Percentiles rank a stretch among this genome's conserved stretches.
Conservation (phyloP, 2,888 invertebrate species). For the Epirrhoe alternata region DNA sequence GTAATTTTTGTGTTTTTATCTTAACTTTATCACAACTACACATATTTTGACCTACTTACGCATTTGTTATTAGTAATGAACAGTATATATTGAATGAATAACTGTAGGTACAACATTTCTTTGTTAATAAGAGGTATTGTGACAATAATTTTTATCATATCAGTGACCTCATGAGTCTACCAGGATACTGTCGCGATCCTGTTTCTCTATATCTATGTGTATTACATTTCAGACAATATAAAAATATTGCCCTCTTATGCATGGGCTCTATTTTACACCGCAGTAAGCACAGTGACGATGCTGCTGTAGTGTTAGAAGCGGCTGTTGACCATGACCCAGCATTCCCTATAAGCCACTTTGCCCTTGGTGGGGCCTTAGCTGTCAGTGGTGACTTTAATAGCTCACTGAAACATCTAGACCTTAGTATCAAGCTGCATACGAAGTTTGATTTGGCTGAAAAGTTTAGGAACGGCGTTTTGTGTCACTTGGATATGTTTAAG, state of each 20-base stretch:
- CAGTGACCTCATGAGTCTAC: too few species aligned
- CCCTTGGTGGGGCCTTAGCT: constrained; percentile 90
- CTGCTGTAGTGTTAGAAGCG: constrained; percentile 88
- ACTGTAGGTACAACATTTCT: too few species aligned
- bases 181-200: too few species aligned
- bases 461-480: constrained; percentile 87
- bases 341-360: constrained; percentile 86
- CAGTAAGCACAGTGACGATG: constrained; percentile 88
- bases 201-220: not conserved
- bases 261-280: constrained; percentile 90
- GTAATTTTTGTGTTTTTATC: too few species aligned
- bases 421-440: constrained; percentile 87
- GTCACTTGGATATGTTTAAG: constrained; percentile 87
- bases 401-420: constrained; percentile 86
- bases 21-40: too few species aligned
- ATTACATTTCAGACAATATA: constrained; percentile 84
- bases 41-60: too few species aligned
- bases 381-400: constrained; percentile 89
- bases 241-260: constrained; percentile 90
- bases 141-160: too few species aligned
- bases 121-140: too few species aligned
- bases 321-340: constrained; percentile 89
- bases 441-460: constrained; percentile 86
- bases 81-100: too few species aligned
- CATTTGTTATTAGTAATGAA: too few species aligned